phyloP scores from a whole-genome alignment of 2,797 vertebrate genomes.

The Enteromius thamalakanensis region DNA sequence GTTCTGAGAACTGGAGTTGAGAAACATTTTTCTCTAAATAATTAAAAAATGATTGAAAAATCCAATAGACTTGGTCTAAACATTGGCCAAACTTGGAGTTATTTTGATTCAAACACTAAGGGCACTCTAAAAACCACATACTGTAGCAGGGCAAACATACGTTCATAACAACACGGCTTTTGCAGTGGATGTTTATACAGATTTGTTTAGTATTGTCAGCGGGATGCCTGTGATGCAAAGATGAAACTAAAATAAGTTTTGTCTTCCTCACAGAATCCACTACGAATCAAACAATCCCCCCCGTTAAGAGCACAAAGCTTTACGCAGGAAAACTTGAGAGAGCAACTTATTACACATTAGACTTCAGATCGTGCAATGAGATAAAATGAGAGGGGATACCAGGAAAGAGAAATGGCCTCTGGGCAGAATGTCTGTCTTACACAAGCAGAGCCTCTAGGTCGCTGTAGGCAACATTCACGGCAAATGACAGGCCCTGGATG shows the following conservation, averaged over 20 bases:
- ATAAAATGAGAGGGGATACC: conserved; percentile 63
- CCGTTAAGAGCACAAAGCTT: conserved; percentile 39
- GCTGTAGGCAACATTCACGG: conserved; percentile 80
- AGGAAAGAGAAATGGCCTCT: conserved; percentile 70
- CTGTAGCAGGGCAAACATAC: not conserved
- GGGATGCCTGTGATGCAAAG: conserved; percentile 19
- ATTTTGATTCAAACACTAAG: not conserved
- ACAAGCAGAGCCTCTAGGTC: conserved; percentile 79
- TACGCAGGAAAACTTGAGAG: conserved; percentile 36
- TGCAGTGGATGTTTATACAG: not conserved
- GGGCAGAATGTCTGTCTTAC: conserved; percentile 83
- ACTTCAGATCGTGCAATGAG: conserved; percentile 69
- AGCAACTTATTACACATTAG: conserved; percentile 62
- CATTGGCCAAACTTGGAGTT: not conserved
- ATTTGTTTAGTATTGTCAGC: not conserved
- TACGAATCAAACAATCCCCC: not conserved
- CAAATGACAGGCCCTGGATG: conserved; percentile 80
- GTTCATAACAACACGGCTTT: not conserved
- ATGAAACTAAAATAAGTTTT: not conserved
- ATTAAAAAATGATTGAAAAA: not conserved
- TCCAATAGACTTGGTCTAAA: not conserved
- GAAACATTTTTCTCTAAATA: not conserved
- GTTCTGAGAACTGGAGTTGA: not conserved
- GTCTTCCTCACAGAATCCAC: not conserved
- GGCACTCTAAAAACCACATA: not conserved